phyloP scores from a whole-genome alignment of 2,797 vertebrate species.

The Myiotriccus ornatus region DNA sequence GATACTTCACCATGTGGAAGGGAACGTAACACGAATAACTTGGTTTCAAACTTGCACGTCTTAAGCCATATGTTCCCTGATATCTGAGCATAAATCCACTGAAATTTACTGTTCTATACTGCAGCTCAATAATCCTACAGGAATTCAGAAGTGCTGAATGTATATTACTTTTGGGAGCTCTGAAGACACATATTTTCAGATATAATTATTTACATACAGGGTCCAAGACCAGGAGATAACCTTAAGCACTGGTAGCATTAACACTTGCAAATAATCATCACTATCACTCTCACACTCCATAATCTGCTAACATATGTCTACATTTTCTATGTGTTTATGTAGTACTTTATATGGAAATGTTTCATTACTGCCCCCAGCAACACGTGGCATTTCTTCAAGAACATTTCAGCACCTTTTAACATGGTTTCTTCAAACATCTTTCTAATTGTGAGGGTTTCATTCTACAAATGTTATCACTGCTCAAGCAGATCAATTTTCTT shows the following conservation, averaged over 20 bases:
- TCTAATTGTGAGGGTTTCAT: constrained; percentile 56
- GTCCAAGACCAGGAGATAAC: constrained; percentile 49
- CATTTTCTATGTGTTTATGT: constrained; percentile 54
- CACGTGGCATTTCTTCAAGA: constrained; percentile 67
- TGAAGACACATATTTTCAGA: neutral
- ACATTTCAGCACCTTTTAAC: constrained; percentile 65
- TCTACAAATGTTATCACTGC: constrained; percentile 64
- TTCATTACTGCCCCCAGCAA: constrained; percentile 64
- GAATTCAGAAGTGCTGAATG: neutral
- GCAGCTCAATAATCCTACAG: constrained; percentile 23
- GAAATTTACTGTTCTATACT: neutral
- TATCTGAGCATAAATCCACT: constrained; percentile 8
- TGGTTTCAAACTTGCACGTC: constrained; percentile 1
- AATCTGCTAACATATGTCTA: constrained; percentile 60
- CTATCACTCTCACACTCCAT: constrained; percentile 56
- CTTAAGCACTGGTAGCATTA: constrained; percentile 40
- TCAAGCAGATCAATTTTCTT: constrained; percentile 59
- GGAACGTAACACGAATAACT: neutral
- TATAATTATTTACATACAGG: constrained; percentile 14
- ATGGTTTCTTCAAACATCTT: constrained; percentile 53
- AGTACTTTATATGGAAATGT: constrained; percentile 66
- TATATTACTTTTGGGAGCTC: neutral
- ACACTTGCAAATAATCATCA: constrained; percentile 61
- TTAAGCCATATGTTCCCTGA: constrained; percentile 20
- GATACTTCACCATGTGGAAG: neutral